Conservation (phyloP, 2,888 invertebrate genomes). For the Tanypteryx hageni region DNA sequence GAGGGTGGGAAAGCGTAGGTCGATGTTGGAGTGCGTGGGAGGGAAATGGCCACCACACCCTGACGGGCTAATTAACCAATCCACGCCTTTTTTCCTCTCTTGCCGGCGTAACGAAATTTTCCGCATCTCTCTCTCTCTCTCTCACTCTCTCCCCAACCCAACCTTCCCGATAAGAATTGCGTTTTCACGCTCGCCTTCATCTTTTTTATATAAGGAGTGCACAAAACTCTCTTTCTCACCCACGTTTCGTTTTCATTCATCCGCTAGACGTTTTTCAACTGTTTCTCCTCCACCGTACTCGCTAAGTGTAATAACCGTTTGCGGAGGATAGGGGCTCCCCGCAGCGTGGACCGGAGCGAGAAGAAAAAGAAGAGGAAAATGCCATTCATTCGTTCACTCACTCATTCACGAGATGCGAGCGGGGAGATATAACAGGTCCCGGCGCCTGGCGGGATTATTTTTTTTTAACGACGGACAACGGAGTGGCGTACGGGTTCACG, state of each 20-base stretch:
- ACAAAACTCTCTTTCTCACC: not conserved
- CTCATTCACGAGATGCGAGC: conserved; percentile 27
- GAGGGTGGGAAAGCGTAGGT: too few relatives aligned
- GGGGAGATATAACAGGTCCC: conserved; percentile 24
- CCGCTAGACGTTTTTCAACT: not conserved
- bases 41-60: too few relatives aligned
- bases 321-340: not conserved
- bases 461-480: conserved; percentile 1
- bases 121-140: too few relatives aligned
- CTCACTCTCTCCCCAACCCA: too few relatives aligned
- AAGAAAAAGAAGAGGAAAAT: not conserved
- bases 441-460: not conserved
- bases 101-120: too few relatives aligned
- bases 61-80: too few relatives aligned
- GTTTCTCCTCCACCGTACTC: not conserved
- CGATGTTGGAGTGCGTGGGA: too few relatives aligned
- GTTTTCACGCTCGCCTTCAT: too few relatives aligned
- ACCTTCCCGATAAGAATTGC: too few relatives aligned
- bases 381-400: conserved; percentile 20
- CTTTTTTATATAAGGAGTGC: too few relatives aligned
- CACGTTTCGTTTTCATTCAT: not conserved
- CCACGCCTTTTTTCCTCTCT: too few relatives aligned
- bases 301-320: conserved; percentile 21
- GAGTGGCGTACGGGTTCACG: not conserved
- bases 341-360: not conserved